Evolutionary conservation across 2,888 invertebrate species (phyloP), one percentile per base, ranked within the genome.

Genomic region (Orgyia antiqua): DNA sequence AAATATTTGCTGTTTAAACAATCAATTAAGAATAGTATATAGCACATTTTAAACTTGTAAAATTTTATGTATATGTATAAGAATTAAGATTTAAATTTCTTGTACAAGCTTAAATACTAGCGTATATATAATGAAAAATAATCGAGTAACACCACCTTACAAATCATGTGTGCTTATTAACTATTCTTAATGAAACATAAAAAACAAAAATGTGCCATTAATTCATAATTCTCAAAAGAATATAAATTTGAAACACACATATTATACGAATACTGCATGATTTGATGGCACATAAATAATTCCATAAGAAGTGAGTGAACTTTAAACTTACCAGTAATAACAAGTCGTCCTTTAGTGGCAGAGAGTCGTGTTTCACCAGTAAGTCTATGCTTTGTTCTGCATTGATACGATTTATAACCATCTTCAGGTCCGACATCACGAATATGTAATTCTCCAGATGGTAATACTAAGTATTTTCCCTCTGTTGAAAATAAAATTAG

Each of bases 301-400:
- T 23, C 5, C 10, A 8, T 23, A 13, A 3, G n/a, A 5, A n/a
- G n/a, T n/a, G 30, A 24, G 29, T 8, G 27, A 36, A n/a, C n/a
- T n/a, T n/a, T n/a, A n/a, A n/a, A 70, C 95, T 92, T 90, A 97
- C 97, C 96, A 84, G 97, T 96, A 82, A 97, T 96, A 82, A 97
- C 97, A 58, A 97, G 88, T 65, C 96, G 91, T 80, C 97, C 97
- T 73, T 96, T 96, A 36, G 96, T 96, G 32, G 96, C 96, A 58
- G 96, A 96, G 51, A 97, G 87, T 70, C 96, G 89, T 33, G 96
- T 96, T 89, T 97, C 96, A 51, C 96, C 96, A 52, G 96, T 97
- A 32, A 97, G 88, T 62, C 96, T 91, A 72, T 97, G 97, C 75
- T 96, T 96, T 37, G 97, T 97, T 57, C 96, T 91, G 75, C 97